These are phyloP conservation scores for Thalassarche chlororhynchos DNA, from an alignment of 2,113 vertebrate species.

Conservation along the genomic window DNA sequence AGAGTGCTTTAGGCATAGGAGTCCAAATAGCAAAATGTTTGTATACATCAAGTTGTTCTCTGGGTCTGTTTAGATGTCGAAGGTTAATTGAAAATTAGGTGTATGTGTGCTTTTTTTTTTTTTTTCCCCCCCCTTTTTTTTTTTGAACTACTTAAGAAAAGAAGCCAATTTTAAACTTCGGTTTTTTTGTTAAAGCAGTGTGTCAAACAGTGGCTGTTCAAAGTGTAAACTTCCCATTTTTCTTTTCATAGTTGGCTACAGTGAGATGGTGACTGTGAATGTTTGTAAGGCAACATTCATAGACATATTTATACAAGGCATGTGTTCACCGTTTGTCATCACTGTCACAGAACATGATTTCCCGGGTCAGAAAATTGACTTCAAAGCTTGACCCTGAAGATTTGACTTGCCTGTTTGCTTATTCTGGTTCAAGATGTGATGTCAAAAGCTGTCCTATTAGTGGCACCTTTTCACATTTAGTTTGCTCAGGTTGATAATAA, in stretches of 20 bases:
- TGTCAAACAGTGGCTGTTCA: not conserved
- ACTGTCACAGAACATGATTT: constrained; percentile 73
- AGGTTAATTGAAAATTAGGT: constrained; percentile 30
- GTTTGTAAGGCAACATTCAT: constrained; percentile 43
- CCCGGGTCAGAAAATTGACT: constrained; percentile 71
- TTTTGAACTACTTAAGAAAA: not conserved
- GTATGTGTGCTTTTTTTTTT: not conserved
- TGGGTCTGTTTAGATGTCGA: not conserved
- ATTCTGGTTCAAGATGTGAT: constrained; percentile 79
- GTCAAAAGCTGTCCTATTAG: constrained; percentile 79
- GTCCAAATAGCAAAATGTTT: constrained; percentile 8
- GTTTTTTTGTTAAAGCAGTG: not conserved
- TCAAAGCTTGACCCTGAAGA: constrained; percentile 78
- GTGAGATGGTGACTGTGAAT: not conserved
- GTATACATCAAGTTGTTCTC: not conserved
- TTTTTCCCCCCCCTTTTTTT: no score
- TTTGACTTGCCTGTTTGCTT: constrained; percentile 71
- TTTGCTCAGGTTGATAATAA: constrained; percentile 73
- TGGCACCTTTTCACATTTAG: constrained; percentile 73
- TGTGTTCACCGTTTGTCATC: constrained; percentile 63
- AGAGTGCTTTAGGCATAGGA: constrained; percentile 32
- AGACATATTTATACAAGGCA: constrained; percentile 56
- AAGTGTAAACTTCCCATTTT: constrained; percentile 4
- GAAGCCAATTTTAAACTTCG: not conserved
- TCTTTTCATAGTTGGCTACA: not conserved